Conservation (phyloP, 2,888 invertebrate species). For the Nysson spinosus region DNA sequence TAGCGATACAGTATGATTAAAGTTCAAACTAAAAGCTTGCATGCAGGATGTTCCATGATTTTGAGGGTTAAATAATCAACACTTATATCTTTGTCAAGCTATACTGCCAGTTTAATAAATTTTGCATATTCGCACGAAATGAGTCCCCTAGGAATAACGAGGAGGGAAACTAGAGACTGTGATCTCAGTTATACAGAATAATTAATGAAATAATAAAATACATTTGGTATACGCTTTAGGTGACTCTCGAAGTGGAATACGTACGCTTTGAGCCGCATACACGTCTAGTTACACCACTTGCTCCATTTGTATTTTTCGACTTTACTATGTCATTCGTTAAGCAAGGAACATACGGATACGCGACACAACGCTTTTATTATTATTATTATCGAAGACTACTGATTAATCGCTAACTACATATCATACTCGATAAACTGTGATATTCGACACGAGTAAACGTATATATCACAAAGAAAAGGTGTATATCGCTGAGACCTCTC, state of each 20-base stretch:
- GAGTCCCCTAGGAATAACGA: constrained; percentile 4
- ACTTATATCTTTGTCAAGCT: constrained; percentile 24
- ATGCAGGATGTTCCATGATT: no score
- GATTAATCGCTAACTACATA: constrained; percentile 65
- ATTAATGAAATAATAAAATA: constrained; percentile 19
- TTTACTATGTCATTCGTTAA: constrained; percentile 53
- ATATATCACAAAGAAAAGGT: constrained; percentile 53
- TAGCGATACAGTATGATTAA: no score
- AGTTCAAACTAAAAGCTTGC: no score
- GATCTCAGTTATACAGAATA: constrained; percentile 8
- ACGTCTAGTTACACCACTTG: constrained; percentile 55
- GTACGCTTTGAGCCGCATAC: constrained; percentile 45
- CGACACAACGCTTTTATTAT: constrained; percentile 59
- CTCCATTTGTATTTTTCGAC: constrained; percentile 61
- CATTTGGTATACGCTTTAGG: constrained; percentile 55
- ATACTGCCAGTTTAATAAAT: constrained; percentile 27
- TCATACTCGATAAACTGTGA: constrained; percentile 73
- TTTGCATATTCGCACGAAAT: constrained; percentile 20
- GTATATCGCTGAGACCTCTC: constrained; percentile 18
- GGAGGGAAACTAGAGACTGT: constrained; percentile 1
- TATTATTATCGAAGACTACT: constrained; percentile 59
- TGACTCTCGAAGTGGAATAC: constrained; percentile 41
- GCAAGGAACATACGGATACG: constrained; percentile 23
- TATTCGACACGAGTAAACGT: constrained; percentile 63
- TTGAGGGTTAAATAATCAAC: background rate